These are phyloP conservation scores for Tychaedon coryphoeus DNA, from an alignment of 2,113 vertebrate species.

Conservation along the genomic window DNA sequence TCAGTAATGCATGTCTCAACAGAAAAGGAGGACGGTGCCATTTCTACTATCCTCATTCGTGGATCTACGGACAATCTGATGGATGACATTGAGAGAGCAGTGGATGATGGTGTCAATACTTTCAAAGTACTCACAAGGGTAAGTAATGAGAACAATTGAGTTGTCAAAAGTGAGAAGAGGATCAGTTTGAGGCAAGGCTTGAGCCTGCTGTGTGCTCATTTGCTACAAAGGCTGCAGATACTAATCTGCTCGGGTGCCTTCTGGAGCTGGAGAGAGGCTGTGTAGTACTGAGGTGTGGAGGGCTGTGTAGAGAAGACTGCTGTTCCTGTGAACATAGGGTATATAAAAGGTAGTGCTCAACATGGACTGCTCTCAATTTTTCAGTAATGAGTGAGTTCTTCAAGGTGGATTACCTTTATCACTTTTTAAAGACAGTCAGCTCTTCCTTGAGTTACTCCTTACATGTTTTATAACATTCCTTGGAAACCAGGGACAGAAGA, in stretches of 20 bases:
- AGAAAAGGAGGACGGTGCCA: constrained; percentile 94
- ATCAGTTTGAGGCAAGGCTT: neutral
- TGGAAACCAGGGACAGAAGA: neutral
- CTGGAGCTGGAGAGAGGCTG: neutral
- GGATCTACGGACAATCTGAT: constrained; percentile 97
- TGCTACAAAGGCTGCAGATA: neutral
- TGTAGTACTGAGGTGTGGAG: neutral
- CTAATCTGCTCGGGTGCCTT: neutral
- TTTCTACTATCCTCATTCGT: constrained; percentile 92
- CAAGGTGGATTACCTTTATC: neutral
- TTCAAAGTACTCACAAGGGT: constrained; percentile 97
- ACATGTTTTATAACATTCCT: neutral
- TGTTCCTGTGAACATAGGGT: neutral
- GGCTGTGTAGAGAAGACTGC: neutral
- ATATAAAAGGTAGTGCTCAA: neutral
- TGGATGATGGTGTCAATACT: constrained; percentile 96
- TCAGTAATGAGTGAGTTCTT: neutral
- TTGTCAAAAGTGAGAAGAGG: neutral
- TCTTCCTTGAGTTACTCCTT: neutral
- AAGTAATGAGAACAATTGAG: constrained; percentile 20
- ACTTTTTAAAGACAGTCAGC: neutral
- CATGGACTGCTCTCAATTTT: neutral
- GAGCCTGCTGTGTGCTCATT: neutral
- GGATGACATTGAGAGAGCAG: constrained; percentile 95
- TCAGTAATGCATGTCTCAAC: neutral